Evolutionary conservation across 92 coral and sea anemone species (phyloP), one percentile per base, ranked within the genome.

Genomic region (Porites rus): DNA sequence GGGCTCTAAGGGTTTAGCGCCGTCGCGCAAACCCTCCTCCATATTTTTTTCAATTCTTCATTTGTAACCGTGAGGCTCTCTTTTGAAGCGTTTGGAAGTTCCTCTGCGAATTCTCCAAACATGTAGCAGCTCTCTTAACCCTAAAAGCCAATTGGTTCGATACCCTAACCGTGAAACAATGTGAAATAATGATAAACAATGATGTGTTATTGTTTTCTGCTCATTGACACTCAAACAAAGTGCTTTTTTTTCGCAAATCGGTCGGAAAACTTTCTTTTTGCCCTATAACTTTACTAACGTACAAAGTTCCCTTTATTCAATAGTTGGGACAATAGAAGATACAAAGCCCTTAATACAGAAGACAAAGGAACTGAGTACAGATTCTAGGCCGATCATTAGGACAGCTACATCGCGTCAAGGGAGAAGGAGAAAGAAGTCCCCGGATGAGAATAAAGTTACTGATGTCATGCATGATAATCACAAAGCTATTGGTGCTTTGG

Each of bases 351-450:
- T 6, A 1, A 1, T 24, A 3, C 59, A 11, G 6, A 25, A 70
- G 8, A 8, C 74, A 51, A 0, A 51, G 16, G 14, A 56, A 74
- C 24, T 0, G 10, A 43, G 19, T 1, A 56, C 56, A 59, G 31
- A 6, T 64, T 25, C 74, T 25, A 60, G 18, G 38, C 21, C 63
- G 31, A 50, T 16, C 14, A 63, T 59, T 46, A 74, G 65, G 78
- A 65, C 79, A 38, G 77, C 76, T 46, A 52, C 84, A 4, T 38
- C 82, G 16, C 91, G 84, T 31, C 81, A 82, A 75, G 82, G 74
- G 2, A 88, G 77, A 82, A 59, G 78, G 12, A 75, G 79, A 60
- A 88, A 56, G 75, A 76, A 61, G 18, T 66, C 79, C 11, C 58
- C 76, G 10, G n/a, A 19, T 28, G 82, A 50, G 4, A 69, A 17